Percentiles rank a stretch among this genome's conserved stretches.
Evolutionary conservation across 2,113 vertebrate genomes (phyloP).

Genomic region (Pteropus alecto): DNA sequence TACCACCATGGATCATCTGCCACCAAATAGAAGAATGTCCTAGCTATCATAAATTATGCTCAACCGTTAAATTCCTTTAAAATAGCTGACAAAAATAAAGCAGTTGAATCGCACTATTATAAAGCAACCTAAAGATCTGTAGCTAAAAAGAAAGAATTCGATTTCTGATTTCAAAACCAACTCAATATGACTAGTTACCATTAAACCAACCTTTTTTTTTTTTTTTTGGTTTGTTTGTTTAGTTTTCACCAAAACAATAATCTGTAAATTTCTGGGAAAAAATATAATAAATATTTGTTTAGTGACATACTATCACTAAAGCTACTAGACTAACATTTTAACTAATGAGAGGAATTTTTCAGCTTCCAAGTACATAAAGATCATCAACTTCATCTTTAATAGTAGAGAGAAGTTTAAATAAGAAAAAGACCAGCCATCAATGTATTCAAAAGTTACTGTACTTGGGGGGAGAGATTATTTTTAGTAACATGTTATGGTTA

Average conservation of each 20-base stretch:
- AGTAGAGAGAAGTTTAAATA: background rate
- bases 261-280: background rate
- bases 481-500: constrained; percentile 20
- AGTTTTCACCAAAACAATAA: constrained; percentile 1
- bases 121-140: background rate
- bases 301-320: background rate
- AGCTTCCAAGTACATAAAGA: background rate
- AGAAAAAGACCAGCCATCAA: constrained; percentile 7
- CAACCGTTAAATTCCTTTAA: constrained; percentile 3
- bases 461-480: background rate
- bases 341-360: background rate
- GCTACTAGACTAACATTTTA: background rate
- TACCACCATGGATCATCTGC: background rate
- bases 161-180: constrained; percentile 27
- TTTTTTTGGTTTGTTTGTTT: background rate
- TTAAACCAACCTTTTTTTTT: constrained; percentile 19
- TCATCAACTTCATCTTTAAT: constrained; percentile 32
- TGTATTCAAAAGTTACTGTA: background rate
- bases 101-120: background rate
- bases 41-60: background rate
- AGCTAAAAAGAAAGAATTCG: constrained; percentile 32
- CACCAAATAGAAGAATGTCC: background rate
- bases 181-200: background rate
- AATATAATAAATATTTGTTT: background rate
- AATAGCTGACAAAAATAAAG: background rate